Evolutionary conservation across 1,140 invertebrate genomes (phyloP).

Genomic region (Aphis gossypii): DNA sequence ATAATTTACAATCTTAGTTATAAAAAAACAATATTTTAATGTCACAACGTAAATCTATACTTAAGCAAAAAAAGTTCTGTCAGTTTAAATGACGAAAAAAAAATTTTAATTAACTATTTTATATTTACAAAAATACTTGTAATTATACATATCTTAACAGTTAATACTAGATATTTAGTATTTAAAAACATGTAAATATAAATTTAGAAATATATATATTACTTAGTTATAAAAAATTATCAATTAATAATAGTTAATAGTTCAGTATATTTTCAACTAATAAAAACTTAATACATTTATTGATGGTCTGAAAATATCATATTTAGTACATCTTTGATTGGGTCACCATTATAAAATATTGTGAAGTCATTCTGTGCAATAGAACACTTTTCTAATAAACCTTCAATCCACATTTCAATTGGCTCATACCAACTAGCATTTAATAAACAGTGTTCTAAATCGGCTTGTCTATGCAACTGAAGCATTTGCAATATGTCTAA

Average conservation of each 20-base stretch:
- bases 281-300: background rate
- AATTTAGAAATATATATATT: background rate
- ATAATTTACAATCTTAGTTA: background rate
- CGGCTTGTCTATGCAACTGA: background rate
- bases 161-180: background rate
- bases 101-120: background rate
- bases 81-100: background rate
- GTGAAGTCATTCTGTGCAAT: background rate
- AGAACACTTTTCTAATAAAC: slow-evolving; percentile 12
- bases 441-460: background rate
- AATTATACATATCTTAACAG: background rate
- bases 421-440: slow-evolving; percentile 13
- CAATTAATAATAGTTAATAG: background rate
- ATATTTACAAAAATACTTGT: background rate
- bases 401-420: slow-evolving; percentile 46
- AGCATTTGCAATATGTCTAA: slow-evolving; percentile 47
- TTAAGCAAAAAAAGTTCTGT: background rate
- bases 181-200: too few relatives aligned
- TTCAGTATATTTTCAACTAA: background rate
- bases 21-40: background rate
- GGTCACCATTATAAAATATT: slow-evolving; percentile 1
- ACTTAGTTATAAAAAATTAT: background rate
- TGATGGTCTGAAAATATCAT: background rate
- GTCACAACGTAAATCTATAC: background rate
- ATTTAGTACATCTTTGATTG: background rate